Evolutionary conservation across 35 echinoderm and acorn worm species (phyloP), one percentile per base, ranked within the genome.

Genomic region (Holothuria glaberrima): DNA sequence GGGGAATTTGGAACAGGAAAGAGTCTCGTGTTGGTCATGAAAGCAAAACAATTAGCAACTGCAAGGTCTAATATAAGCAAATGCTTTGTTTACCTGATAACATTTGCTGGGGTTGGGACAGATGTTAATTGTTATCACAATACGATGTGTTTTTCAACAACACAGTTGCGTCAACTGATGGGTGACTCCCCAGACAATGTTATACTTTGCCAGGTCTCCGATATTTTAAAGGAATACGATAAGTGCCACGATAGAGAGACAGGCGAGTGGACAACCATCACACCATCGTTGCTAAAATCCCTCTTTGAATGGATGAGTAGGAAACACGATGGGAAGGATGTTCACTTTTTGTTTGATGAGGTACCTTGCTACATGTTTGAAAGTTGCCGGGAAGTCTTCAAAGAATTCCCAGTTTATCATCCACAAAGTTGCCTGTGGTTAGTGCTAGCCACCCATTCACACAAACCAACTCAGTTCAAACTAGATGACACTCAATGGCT

Each of bases 1-100:
- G 72, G 72, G 9, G 72, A 76, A 45, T 76, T 76, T 45, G 72
- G 72, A 41, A 76, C 72, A 45, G 72, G 72, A 22, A 76, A 76
- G n/a, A 76, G 72, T 25, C 30, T 76, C 9, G 30, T 76, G 5
- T 6, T 76, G 46, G 72, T 76, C 72, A 76, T 44, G 17, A 76
- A 76, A 76, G 72, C 72, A 36, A 76, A 76, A n/a, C 72, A 76
- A 45, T 31, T 76, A 25, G 72, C 72, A 45, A 24, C 44, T 46
- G 44, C 10, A 4, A 4, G 4, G 4, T 46, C 44, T 5, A 46
- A 46, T 5, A 24, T 30, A 48, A 20, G 24, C 31, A 76, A 46
- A 18, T 76, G 72, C 21, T 36, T 76, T 33, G 72, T 76, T 3
- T 41, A 76, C 34, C 4, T 41, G 36, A 20, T 41, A 44, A 41